phyloP scores from a whole-genome alignment of 2,888 invertebrate species.

The Drosophila austrosaltans region DNA sequence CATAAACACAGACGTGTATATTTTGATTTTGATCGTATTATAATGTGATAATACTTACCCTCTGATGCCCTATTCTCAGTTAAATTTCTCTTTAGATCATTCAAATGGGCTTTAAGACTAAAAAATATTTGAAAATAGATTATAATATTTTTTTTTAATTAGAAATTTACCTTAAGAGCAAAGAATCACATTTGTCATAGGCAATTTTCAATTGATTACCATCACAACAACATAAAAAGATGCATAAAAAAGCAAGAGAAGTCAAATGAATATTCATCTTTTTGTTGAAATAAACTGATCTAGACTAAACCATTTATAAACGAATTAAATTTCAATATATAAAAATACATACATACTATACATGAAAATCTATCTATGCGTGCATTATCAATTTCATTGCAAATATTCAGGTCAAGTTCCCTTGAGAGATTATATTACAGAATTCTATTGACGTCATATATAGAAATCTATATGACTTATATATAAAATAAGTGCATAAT shows the following conservation, averaged over 20 bases:
- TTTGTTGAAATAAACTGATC: slow-evolving; percentile 7
- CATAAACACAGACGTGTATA: no score
- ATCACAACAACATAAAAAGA: slow-evolving; percentile 8
- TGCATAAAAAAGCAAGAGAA: neutral
- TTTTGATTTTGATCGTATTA: neutral
- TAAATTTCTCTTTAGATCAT: slow-evolving; percentile 23
- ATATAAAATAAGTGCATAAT: no score
- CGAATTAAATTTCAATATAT: neutral
- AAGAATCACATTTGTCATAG: slow-evolving; percentile 34
- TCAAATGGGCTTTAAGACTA: slow-evolving; percentile 47
- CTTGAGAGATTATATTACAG: slow-evolving; percentile 21
- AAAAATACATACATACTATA: neutral
- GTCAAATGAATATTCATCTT: slow-evolving; percentile 3
- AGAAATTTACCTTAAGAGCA: slow-evolving; percentile 41
- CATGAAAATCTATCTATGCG: neutral
- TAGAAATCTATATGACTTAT: no score
- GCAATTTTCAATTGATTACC: slow-evolving; percentile 6
- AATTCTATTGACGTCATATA: slow-evolving; percentile 20
- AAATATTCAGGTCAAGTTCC: slow-evolving; percentile 48
- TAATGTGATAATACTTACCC: slow-evolving; percentile 19
- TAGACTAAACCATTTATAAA: slow-evolving; percentile 28
- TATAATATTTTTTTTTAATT: no score
- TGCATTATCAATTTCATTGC: slow-evolving; percentile 42
- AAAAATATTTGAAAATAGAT: neutral
- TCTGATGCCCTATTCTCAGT: neutral